A percentile compares a stretch with the other conserved stretches of the same genome.
Evolutionary conservation across 2,113 vertebrate species (phyloP).

Genomic region (Zosterops borbonicus): DNA sequence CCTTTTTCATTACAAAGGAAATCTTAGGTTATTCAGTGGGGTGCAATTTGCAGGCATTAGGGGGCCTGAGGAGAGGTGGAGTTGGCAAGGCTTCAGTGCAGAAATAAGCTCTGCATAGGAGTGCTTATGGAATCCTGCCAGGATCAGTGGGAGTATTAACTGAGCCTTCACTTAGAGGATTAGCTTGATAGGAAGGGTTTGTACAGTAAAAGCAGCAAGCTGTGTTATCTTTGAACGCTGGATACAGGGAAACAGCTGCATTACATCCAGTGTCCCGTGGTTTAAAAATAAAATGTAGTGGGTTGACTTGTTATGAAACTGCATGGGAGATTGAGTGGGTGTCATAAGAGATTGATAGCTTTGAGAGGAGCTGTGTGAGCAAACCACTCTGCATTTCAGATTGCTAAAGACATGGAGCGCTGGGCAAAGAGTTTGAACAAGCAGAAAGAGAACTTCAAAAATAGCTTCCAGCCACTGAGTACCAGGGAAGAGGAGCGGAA

Average conservation of each 20-base stretch:
- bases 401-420: slow-evolving; percentile 99
- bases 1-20: neutral
- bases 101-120: slow-evolving; percentile 42
- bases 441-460: slow-evolving; percentile 97
- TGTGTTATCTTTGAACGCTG: neutral
- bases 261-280: neutral
- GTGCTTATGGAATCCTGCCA: neutral
- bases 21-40: neutral
- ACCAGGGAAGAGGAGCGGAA: slow-evolving; percentile 89
- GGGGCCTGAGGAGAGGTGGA: slow-evolving; percentile 2
- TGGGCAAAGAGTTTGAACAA: slow-evolving; percentile 99
- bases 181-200: slow-evolving; percentile 30
- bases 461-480: slow-evolving; percentile 92
- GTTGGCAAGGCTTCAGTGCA: slow-evolving; percentile 21
- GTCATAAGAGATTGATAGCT: neutral
- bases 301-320: slow-evolving; percentile 2
- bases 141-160: slow-evolving; percentile 44
- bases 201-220: neutral
- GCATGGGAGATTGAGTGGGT: neutral
- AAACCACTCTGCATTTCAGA: slow-evolving; percentile 73
- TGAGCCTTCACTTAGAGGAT: slow-evolving; percentile 11
- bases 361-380: neutral
- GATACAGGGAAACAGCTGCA: slow-evolving; percentile 17
- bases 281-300: slow-evolving; percentile 42
- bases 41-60: neutral